These are phyloP conservation scores for Montifringilla adamsi DNA, from an alignment of 2,113 vertebrate genomes.

Conservation along the genomic window DNA sequence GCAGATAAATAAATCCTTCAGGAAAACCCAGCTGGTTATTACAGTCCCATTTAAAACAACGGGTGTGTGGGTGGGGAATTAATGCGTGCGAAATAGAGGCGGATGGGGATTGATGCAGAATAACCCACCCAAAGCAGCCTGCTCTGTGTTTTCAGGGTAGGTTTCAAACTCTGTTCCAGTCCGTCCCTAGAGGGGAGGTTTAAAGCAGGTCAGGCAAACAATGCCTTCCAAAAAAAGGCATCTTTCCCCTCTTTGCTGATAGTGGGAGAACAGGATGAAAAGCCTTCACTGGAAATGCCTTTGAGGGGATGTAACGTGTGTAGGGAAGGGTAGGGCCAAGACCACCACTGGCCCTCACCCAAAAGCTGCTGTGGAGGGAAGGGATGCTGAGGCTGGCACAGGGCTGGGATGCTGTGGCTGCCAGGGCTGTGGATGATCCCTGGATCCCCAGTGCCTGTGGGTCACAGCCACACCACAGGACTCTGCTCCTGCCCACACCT, in stretches of 20 bases:
- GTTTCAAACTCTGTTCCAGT: not conserved
- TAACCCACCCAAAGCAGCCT: not conserved
- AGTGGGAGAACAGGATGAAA: not conserved
- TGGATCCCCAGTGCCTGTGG: accelerated
- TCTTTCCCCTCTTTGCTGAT: not conserved
- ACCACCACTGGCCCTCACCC: not conserved
- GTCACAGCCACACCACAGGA: accelerated
- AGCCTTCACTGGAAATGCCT: not conserved
- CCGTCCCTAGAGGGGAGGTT: not conserved
- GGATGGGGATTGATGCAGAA: not conserved
- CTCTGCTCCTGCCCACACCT: not conserved
- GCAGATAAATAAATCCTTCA: not conserved
- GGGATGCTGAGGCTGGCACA: too few species aligned
- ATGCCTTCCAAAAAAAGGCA: not conserved
- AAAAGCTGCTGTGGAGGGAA: not conserved
- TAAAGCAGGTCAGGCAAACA: not conserved
- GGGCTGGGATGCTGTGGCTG: not conserved
- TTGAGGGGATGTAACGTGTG: accelerated
- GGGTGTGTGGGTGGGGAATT: not conserved
- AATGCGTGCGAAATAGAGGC: not conserved
- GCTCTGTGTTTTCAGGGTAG: not conserved
- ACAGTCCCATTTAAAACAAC: not conserved
- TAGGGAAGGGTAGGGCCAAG: not conserved
- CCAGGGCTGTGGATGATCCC: not conserved
- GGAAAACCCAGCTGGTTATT: not conserved